Evolutionary conservation across 2,797 vertebrate genomes (phyloP).

Genomic region (Nannoperca obscura): DNA sequence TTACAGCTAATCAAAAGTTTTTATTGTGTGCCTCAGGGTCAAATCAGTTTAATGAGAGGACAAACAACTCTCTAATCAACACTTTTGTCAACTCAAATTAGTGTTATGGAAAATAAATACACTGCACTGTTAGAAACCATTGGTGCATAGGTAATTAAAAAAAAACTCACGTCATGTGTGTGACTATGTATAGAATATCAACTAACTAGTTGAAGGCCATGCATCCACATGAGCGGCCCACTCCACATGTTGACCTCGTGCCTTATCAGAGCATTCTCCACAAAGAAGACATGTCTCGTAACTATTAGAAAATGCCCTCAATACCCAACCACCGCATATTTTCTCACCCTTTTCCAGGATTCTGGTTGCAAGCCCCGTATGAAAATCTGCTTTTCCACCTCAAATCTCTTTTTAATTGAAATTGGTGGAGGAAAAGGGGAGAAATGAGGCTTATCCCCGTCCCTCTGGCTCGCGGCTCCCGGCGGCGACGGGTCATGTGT

Average conservation of each 20-base stretch:
- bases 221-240: neutral
- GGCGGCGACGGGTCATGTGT: constrained; percentile 78
- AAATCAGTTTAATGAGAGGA: constrained; percentile 15
- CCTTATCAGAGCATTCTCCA: neutral
- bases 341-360: constrained; percentile 46
- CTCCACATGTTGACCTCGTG: neutral
- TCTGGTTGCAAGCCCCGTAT: constrained; percentile 48
- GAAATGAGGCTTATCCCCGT: constrained; percentile 84
- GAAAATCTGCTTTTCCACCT: constrained; percentile 83
- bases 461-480: constrained; percentile 73
- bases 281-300: neutral
- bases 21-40: constrained; percentile 11
- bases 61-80: constrained; percentile 15
- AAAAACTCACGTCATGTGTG: neutral
- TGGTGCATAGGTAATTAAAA: neutral
- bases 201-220: neutral
- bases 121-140: neutral
- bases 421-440: constrained; percentile 66
- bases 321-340: constrained; percentile 28
- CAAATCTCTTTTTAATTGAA: constrained; percentile 92
- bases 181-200: neutral
- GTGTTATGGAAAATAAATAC: constrained; percentile 1
- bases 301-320: constrained; percentile 14
- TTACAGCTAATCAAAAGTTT: constrained; percentile 13
- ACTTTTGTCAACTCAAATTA: constrained; percentile 8